Percentiles rank a stretch among this genome's conserved stretches.
phyloP scores from a whole-genome alignment of 2,888 invertebrate species.

The Ichneumoninae sp. region DNA sequence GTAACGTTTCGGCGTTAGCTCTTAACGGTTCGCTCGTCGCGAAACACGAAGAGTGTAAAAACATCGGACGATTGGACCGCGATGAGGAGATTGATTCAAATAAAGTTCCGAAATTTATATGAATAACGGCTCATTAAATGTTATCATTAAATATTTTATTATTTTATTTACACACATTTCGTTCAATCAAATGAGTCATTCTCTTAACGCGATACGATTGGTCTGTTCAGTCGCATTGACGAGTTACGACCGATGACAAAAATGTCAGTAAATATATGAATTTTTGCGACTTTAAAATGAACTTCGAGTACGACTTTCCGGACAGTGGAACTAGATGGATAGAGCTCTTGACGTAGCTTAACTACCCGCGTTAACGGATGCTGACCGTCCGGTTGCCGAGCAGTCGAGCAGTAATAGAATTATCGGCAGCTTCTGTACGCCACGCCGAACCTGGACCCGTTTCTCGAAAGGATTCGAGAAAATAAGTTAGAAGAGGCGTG shows the following conservation, averaged over 20 bases:
- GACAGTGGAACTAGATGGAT: slow-evolving; percentile 39
- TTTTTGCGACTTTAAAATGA: not conserved
- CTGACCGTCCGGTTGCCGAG: slow-evolving; percentile 35
- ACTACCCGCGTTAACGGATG: slow-evolving; percentile 26
- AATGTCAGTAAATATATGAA: not conserved
- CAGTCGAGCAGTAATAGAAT: slow-evolving; percentile 43
- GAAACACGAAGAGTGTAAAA: not conserved
- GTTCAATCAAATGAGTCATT: not conserved
- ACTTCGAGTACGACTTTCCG: slow-evolving; percentile 1
- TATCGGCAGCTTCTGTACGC: slow-evolving; percentile 1
- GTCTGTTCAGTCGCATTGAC: not conserved
- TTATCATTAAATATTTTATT: no score
- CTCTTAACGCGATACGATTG: not conserved
- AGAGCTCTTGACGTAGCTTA: slow-evolving; percentile 20
- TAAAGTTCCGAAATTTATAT: not conserved
- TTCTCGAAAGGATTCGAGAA: slow-evolving; percentile 45
- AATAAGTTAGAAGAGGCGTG: slow-evolving; percentile 57
- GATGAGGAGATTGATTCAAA: not conserved
- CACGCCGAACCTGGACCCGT: slow-evolving; percentile 49
- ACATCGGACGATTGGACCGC: not conserved
- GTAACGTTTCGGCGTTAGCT: not conserved
- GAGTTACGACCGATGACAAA: not conserved
- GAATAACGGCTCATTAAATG: no score
- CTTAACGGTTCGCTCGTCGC: not conserved
- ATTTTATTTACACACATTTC: not conserved